A percentile compares a stretch with the other conserved stretches of the same genome.
Evolutionary conservation across 2,888 invertebrate species (phyloP).

Genomic region (Acrobasis suavella): DNA sequence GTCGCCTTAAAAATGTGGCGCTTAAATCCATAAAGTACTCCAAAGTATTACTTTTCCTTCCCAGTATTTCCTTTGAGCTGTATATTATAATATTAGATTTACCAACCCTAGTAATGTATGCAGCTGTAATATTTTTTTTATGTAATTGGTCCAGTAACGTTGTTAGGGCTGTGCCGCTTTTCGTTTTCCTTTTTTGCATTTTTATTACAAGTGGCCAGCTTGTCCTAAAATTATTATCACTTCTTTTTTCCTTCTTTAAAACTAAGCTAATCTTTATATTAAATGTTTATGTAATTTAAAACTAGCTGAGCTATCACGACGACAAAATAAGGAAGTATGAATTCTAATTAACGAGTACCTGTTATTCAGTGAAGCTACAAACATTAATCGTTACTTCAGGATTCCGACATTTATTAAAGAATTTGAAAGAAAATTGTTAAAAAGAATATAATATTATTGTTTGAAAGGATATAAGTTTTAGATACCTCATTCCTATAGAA

Average conservation of each 20-base stretch:
- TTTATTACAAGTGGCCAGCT: not conserved
- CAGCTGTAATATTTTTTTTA: slow-evolving; percentile 24
- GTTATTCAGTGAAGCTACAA: too few relatives aligned
- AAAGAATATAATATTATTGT: too few relatives aligned
- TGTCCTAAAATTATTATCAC: not conserved
- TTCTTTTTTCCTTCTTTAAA: not conserved
- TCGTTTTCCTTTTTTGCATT: slow-evolving; percentile 6
- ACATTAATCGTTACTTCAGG: too few relatives aligned
- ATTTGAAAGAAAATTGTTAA: too few relatives aligned
- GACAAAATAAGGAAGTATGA: too few relatives aligned
- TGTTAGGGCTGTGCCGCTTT: slow-evolving; percentile 13
- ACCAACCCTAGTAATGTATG: slow-evolving; percentile 32
- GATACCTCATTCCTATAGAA: too few relatives aligned
- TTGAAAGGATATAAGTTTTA: too few relatives aligned
- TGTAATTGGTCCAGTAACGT: slow-evolving; percentile 11
- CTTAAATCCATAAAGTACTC: slow-evolving; percentile 78
- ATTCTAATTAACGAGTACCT: too few relatives aligned
- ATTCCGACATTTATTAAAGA: too few relatives aligned
- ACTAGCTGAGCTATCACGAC: too few relatives aligned
- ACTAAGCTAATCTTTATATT: too few relatives aligned
- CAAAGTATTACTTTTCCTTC: slow-evolving; percentile 73
- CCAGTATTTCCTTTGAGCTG: slow-evolving; percentile 68
- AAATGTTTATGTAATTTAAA: too few relatives aligned
- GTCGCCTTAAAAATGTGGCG: slow-evolving; percentile 78
- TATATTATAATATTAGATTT: slow-evolving; percentile 69